Conservation (phyloP, 2,113 vertebrate species). For the Lycocorax pyrrhopterus region DNA sequence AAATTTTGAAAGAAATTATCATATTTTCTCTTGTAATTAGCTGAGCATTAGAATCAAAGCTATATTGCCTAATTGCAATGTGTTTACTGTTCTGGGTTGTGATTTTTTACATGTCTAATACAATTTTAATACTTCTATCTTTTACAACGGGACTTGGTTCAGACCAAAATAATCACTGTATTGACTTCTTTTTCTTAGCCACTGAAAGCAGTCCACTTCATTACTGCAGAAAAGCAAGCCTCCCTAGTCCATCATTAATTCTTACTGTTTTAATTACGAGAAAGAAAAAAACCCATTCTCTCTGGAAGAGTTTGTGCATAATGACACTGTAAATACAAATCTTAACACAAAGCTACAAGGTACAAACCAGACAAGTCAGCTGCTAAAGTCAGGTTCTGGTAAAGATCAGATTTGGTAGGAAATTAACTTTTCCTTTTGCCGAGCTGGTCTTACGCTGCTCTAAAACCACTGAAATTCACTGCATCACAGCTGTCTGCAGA, state of each 20-base stretch:
- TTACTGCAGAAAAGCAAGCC: constrained; percentile 61
- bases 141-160: constrained; percentile 55
- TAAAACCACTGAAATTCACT: neutral
- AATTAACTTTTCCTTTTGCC: neutral
- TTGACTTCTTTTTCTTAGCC: constrained; percentile 59
- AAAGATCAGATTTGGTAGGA: constrained; percentile 11
- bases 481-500: neutral
- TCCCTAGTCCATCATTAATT: constrained; percentile 57
- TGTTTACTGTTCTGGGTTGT: neutral
- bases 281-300: neutral
- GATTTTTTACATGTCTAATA: neutral
- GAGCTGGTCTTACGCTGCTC: neutral
- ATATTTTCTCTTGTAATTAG: constrained; percentile 20
- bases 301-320: constrained; percentile 55
- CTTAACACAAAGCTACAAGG: constrained; percentile 19
- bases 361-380: neutral
- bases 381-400: neutral
- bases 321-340: constrained; percentile 60
- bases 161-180: constrained; percentile 63
- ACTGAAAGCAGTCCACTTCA: constrained; percentile 60
- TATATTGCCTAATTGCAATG: neutral
- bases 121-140: constrained; percentile 57
- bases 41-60: constrained; percentile 21
- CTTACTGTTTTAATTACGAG: constrained; percentile 69
- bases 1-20: neutral